A percentile compares a stretch with the other conserved stretches of the same genome.
phyloP scores from a whole-genome alignment of 2,888 invertebrate species.

The Orchestes rusci region DNA sequence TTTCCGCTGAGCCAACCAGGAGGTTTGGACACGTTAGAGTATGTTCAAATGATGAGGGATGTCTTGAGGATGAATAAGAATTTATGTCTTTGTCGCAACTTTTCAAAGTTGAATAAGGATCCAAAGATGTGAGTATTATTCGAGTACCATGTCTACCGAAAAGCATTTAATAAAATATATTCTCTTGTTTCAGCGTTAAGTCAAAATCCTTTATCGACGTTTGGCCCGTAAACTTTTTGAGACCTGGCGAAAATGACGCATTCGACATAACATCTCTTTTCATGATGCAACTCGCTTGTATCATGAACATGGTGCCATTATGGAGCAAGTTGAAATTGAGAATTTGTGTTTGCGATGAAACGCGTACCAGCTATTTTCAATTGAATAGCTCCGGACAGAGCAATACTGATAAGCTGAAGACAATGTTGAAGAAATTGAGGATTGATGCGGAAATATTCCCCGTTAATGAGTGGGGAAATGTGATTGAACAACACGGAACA shows the following conservation, averaged over 20 bases:
- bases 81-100: constrained; percentile 87
- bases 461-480: constrained; percentile 45
- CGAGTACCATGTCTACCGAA: neutral
- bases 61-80: constrained; percentile 91
- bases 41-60: constrained; percentile 80
- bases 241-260: constrained; percentile 66
- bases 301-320: constrained; percentile 81
- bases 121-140: constrained; percentile 53
- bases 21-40: constrained; percentile 50
- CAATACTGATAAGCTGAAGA: constrained; percentile 48
- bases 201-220: constrained; percentile 84
- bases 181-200: constrained; percentile 45
- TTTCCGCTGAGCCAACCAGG: constrained; percentile 46
- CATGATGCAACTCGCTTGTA: constrained; percentile 94
- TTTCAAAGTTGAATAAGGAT: constrained; percentile 72
- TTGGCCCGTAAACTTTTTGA: constrained; percentile 92
- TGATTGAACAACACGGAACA: constrained; percentile 34
- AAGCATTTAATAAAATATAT: neutral
- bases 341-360: constrained; percentile 71
- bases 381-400: constrained; percentile 32
- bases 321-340: constrained; percentile 85
- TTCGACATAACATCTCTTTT: constrained; percentile 91
- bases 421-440: constrained; percentile 73
- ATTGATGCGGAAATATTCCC: constrained; percentile 78
- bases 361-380: constrained; percentile 36